These are phyloP conservation scores for Boleophthalmus pectinirostris DNA, from an alignment of 2,113 vertebrate species.

Conservation along the genomic window DNA sequence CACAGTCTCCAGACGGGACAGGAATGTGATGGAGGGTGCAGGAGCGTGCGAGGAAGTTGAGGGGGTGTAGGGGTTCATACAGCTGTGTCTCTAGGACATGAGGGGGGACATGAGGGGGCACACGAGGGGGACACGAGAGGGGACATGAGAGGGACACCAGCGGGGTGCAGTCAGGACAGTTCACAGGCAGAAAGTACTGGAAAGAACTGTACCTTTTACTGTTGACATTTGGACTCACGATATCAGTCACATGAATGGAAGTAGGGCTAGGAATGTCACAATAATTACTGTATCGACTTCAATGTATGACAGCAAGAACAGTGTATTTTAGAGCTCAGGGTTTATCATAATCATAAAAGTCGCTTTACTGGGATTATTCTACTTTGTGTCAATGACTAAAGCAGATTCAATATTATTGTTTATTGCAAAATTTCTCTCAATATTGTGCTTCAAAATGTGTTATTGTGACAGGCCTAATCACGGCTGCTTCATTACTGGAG, in stretches of 20 bases:
- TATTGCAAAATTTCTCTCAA: too few species aligned
- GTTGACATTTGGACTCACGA: conserved; percentile 25
- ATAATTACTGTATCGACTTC: too few species aligned
- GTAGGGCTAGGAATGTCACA: too few species aligned
- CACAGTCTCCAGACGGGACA: conserved; percentile 53
- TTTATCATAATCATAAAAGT: too few species aligned
- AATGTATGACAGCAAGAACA: too few species aligned
- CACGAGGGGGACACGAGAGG: not conserved
- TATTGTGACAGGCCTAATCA: too few species aligned
- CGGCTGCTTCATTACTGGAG: too few species aligned
- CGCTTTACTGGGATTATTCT: too few species aligned
- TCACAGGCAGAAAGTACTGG: conserved; percentile 21
- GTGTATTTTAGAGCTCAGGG: too few species aligned
- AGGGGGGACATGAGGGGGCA: not conserved
- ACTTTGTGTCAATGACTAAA: too few species aligned
- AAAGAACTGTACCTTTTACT: not conserved
- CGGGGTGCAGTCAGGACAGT: conserved; percentile 51
- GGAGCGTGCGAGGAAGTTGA: conserved; percentile 41
- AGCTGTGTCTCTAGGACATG: not conserved
- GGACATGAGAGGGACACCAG: conserved; percentile 64
- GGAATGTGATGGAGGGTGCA: conserved; percentile 53
- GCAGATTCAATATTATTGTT: too few species aligned
- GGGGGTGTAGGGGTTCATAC: conserved; percentile 57
- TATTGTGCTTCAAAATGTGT: too few species aligned
- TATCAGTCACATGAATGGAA: not conserved